A percentile compares a stretch with the other conserved stretches of the same genome.
These are phyloP conservation scores for Ia io DNA, from an alignment of 2,113 vertebrate genomes.

Conservation along the genomic window DNA sequence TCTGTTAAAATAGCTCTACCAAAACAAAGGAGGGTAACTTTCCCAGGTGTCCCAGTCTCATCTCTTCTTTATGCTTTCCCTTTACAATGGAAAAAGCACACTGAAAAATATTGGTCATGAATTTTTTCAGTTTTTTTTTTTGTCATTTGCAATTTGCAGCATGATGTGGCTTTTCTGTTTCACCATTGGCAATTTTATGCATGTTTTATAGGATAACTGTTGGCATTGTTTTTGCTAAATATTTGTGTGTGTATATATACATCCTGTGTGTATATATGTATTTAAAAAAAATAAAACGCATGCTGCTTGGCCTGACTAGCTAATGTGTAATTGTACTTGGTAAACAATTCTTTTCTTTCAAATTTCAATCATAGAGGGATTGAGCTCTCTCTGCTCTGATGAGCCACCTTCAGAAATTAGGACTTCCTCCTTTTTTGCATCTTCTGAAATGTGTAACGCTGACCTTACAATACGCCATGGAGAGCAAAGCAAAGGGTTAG, in stretches of 20 bases:
- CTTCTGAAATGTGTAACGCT: conserved; percentile 62
- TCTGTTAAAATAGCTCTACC: background rate
- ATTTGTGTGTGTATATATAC: background rate
- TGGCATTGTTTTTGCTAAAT: background rate
- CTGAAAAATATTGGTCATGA: background rate
- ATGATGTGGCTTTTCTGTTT: conserved; percentile 58
- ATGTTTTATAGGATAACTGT: conserved; percentile 46
- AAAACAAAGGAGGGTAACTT: background rate
- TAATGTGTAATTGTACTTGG: conserved; percentile 54
- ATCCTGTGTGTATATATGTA: background rate
- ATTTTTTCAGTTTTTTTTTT: background rate
- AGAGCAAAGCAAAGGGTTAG: conserved; percentile 62
- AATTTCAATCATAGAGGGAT: conserved; percentile 49
- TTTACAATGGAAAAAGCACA: conserved; percentile 22
- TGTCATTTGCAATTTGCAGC: conserved; percentile 52
- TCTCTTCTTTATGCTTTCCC: background rate
- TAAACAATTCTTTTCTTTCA: conserved; percentile 65
- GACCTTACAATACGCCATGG: conserved; percentile 72
- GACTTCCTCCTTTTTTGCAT: conserved; percentile 64
- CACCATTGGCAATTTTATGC: conserved; percentile 48
- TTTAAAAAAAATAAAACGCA: conserved; percentile 66
- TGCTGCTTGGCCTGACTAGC: conserved; percentile 70
- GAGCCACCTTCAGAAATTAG: conserved; percentile 58
- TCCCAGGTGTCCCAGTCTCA: background rate
- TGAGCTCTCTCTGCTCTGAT: conserved; percentile 52